Evolutionary conservation across 2,888 invertebrate species (phyloP), one percentile per base, ranked within the genome.

Genomic region (Tholera decimalis): DNA sequence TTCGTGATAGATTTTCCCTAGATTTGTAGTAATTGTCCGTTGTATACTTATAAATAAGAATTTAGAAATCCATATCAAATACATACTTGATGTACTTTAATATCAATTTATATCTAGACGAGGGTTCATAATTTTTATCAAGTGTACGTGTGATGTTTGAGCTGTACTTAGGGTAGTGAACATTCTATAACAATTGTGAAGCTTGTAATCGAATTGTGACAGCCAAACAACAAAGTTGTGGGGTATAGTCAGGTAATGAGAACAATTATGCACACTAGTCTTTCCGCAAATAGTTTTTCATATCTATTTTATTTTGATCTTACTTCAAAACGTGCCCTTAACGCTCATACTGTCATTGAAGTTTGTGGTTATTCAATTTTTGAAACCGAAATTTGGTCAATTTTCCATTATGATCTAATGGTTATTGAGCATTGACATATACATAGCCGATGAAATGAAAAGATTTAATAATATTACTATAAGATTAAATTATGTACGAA

Each of bases 1-100:
- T 30, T 50, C n/a, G 51, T 53, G 43, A 73, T 66, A 72, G 26
- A 65, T 47, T 35, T 50, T 44, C 46, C 30, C 39, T 59, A 65
- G 55, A 47, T 28, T 39, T 43, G 13, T 43, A 30, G 7, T 53
- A 24, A 41, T 26, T 18, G 13, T 47, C n/a, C n/a, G 22, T 20
- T 30, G 24, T 22, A 9, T 35, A 6, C n/a, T n/a, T 55, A 6
- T 28, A 26, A 15, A 26, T 47, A 37, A 37, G n/a, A 43, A 22
- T 53, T 35, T 58, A 49, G 15, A 22, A 13, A 35, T 28, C n/a
- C 39, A 54, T 62, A 47, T 54, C 35, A 49, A 35, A 30, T n/a
- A 22, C 37, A 30, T n/a, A 22, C 37, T 44, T 33, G 4, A 9
- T 49, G 26, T 18, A 33, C 5, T 43, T 18, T 30, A 28, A 22